phyloP scores from a whole-genome alignment of 1,140 invertebrate genomes.

The Andrena cerasifolii region DNA sequence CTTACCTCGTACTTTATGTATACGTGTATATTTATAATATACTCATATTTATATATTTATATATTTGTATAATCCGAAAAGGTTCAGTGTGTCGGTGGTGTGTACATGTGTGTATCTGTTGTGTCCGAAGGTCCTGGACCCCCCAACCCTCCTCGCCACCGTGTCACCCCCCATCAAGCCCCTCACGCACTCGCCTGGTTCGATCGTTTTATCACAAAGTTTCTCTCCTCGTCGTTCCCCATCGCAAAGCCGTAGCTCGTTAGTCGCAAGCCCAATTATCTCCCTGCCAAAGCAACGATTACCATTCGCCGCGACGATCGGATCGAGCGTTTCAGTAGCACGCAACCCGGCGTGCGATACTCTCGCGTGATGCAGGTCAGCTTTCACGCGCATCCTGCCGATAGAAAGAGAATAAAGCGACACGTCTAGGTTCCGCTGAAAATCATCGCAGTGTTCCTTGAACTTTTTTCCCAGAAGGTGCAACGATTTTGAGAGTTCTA shows the following conservation, averaged over 20 bases:
- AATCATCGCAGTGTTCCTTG: too few species aligned
- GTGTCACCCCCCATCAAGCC: constrained; percentile 13
- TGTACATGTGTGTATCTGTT: neutral
- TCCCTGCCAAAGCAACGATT: neutral
- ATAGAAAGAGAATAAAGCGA: too few species aligned
- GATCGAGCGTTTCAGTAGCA: too few species aligned
- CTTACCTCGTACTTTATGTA: constrained; percentile 70
- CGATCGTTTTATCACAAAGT: constrained; percentile 54
- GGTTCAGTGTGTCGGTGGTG: constrained; percentile 51
- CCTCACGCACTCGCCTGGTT: constrained; percentile 8
- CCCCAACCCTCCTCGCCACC: neutral
- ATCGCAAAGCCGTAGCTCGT: too few species aligned
- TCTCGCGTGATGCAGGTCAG: too few species aligned
- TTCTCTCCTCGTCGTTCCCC: too few species aligned
- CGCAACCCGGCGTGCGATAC: too few species aligned
- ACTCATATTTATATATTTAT: constrained; percentile 56
- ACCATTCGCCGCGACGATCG: neutral
- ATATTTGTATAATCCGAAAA: constrained; percentile 75
- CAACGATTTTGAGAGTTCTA: too few species aligned
- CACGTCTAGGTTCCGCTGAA: too few species aligned
- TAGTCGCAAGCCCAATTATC: too few species aligned
- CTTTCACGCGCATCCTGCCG: too few species aligned
- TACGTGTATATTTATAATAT: constrained; percentile 46
- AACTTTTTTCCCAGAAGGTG: too few species aligned
- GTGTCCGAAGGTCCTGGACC: constrained; percentile 30